Base-by-base conservation (phyloP, 1,140 invertebrate species). In the Zaprionus tsacasi region DNA sequence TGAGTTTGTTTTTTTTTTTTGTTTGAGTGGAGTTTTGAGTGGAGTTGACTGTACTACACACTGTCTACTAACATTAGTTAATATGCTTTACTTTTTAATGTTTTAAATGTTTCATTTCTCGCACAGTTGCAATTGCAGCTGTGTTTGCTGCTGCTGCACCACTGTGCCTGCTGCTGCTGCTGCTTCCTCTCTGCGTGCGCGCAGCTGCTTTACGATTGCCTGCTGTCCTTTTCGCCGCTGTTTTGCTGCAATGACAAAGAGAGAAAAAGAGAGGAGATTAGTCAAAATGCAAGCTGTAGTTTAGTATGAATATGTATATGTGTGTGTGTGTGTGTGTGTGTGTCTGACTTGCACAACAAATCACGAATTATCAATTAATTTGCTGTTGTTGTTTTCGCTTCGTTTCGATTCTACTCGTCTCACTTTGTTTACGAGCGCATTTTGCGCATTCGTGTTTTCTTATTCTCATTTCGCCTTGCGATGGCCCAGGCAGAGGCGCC, bases 41-140 rank as follows among this genome's bases (percentile, higher is more conserved):
- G 82, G 74, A 88, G 82, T 88, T 87, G 82, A 87, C 82, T 87
- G 83, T 86, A 87, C 82, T 82, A 75, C 72, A 75, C 72, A 76
- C 74, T 66, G 57, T 45, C 50, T 61, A 61, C 58, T 76, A 76
- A 45, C 40, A 45, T 15, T 45, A 45, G 40, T 82, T 82, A 80
- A 83, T 78, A 85, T 69, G 81, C 70, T 77, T 66, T 67, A 55
- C n/a, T 70, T 35, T 11, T 64, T 21, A 58, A 65, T 56, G 40
- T 65, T 71, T 27, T 65, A 48, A 48, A 61, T 57, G 36, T 77
- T 61, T 71, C 33, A 35, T 30, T 30, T 1, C 30, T 35, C 33
- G 33, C 33, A 30, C 27, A 30, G 27, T 30, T 73, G 40, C 64
- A 73, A 67, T 64, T 71, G 70, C 54, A 45, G 70, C 55, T 59